Base-by-base conservation (phyloP, 2,797 vertebrate genomes). In the Ciconia nigra region DNA sequence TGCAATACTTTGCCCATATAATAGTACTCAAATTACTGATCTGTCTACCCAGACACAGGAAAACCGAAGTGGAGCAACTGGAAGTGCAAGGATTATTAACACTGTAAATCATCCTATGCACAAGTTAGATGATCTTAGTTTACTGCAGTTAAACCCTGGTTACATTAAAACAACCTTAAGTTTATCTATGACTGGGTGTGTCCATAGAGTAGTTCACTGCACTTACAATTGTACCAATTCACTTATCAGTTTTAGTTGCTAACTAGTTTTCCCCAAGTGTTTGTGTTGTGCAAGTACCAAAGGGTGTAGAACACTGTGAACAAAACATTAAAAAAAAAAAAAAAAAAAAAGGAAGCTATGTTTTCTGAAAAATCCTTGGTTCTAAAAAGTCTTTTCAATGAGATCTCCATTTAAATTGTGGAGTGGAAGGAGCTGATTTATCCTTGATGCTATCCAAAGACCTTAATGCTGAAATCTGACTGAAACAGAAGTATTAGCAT, bases 301-400 rank as follows among this genome's bases (percentile, higher is more conserved):
- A 92, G 42, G 49, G 10, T 2, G 6, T 37, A 58, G 63, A 54
- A 62, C 14, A 18, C 7, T 20, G 24, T 15, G 35, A 37, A 44
- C 10, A 77, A 79, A 61, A 66, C 19, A 33, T 37, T 13, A 13
- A 26, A n/a, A 29, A 41, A 46, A 47, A 47, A 49, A 49, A 49
- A 49, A 49, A 44, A 37, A 54, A n/a, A 49, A 55, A 35, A 10
- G 0, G 6, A 67, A 49, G 10, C 4, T 5, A 5, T 1, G 4
- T 46, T 76, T 93, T 80, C 41, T 71, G 35, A 37, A 80, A 79
- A 89, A 65, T 18, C 5, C 5, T 39, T 39, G 2, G 1, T 42
- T 92, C 29, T 81, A 29, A 67, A 91, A 61, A 7, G 3, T 18
- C 15, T 88, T 78, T 83, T 83, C n/a, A 46, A 10, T 47, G 25